Conservation (phyloP, 1,140 invertebrate genomes). For the Temnothorax longispinosus region DNA sequence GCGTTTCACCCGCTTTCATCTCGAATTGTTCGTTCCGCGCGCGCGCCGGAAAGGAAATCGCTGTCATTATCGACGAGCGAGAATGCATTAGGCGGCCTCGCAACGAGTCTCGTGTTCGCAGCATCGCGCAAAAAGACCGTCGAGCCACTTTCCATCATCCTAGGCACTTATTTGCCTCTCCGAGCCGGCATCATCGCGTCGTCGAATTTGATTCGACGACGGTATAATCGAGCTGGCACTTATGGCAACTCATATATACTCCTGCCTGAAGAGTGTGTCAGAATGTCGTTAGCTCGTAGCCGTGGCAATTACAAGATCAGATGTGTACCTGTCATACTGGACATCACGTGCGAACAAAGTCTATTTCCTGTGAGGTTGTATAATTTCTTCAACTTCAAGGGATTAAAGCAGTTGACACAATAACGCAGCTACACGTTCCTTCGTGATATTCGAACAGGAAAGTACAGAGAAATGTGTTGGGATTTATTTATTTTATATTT, state of each 20-base stretch:
- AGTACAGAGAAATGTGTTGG: neutral
- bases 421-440: neutral
- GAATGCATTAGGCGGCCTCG: conserved; percentile 26
- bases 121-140: conserved; percentile 12
- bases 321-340: neutral
- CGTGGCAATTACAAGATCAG: conserved; percentile 55
- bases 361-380: neutral
- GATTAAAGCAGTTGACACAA: neutral
- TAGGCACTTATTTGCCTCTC: conserved; percentile 46
- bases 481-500: neutral
- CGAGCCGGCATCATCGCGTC: neutral
- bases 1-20: conserved; percentile 48
- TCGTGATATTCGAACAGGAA: neutral
- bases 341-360: neutral
- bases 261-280: conserved; percentile 34
- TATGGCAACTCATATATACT: neutral
- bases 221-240: conserved; percentile 48
- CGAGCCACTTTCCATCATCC: conserved; percentile 52
- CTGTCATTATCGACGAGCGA: conserved; percentile 46
- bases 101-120: conserved; percentile 9
- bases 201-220: conserved; percentile 50
- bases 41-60: conserved; percentile 24
- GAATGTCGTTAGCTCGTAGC: conserved; percentile 58
- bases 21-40: neutral
- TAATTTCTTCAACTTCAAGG: neutral